Base-by-base conservation (phyloP, 2,888 invertebrate genomes). In the Drosophila subsilvestris region DNA sequence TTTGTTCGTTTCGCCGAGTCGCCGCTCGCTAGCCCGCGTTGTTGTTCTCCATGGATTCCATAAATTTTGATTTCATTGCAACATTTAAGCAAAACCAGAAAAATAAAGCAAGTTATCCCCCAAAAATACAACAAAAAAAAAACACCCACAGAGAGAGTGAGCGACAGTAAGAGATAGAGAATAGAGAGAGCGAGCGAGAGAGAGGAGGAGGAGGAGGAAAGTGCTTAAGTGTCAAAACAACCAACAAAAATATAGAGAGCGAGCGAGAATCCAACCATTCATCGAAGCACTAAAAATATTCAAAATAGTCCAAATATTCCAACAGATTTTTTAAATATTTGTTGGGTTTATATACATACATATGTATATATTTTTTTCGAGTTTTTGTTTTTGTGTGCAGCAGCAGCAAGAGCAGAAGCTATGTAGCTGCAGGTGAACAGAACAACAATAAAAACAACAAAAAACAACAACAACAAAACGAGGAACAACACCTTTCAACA, bases 321-420 rank as follows among this genome's bases (percentile, higher is more conserved):
- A 60, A 42, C 14, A 47, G 61, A 62, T 47, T 32, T 27, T 27
- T 29, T 62, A 29, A 48, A 42, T 29, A 42, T 29, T 37, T 27
- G n/a, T n/a, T n/a, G n/a, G n/a, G n/a, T n/a, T n/a, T n/a, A n/a
- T n/a, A n/a, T n/a, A n/a, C n/a, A n/a, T n/a, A n/a, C n/a, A 1
- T 7, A 10, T 45, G 2, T 7, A 14, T 37, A 12, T 7, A 37
- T n/a, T 60, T 66, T 65, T 66, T 66, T 66, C 44, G 37, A 48
- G 37, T 58, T 68, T 68, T 68, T 68, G 47, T 68, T 68, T 8
- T 25, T 53, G 69, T 68, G 69, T 50, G 57, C 42, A 67, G 66
- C 66, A 37, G 37, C 37, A 37, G 50, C 25, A 14, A 25, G n/a
- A 25, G 8, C 8, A 48, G 9, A 50, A 37, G 9, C 6, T 4